Conservation (phyloP, 2,888 invertebrate genomes). For the Phyto melanocephala region DNA sequence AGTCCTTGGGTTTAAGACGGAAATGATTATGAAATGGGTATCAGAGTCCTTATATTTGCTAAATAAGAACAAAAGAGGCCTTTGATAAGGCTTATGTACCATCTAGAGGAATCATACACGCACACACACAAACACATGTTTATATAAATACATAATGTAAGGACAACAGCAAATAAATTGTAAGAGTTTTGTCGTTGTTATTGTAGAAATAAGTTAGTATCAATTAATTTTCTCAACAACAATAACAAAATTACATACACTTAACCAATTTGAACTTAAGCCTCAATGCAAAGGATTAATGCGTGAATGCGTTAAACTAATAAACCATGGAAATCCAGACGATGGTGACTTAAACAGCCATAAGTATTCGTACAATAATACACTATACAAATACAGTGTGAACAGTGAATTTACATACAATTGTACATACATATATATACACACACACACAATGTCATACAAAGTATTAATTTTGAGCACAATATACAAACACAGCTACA, state of each 20-base stretch:
- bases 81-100: no score
- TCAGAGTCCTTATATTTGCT: no score
- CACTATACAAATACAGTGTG: background rate
- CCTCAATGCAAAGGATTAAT: slow-evolving; percentile 58
- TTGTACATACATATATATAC: background rate
- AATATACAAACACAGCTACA: background rate
- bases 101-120: no score
- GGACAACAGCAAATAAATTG: slow-evolving; percentile 19
- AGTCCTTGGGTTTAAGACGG: no score
- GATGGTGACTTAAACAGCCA: slow-evolving; percentile 30
- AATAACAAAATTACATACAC: slow-evolving; percentile 32
- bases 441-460: background rate
- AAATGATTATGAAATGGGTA: no score
- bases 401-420: background rate
- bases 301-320: slow-evolving; percentile 56
- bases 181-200: background rate
- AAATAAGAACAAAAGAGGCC: no score
- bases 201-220: slow-evolving; percentile 18
- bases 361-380: slow-evolving; percentile 15
- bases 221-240: slow-evolving; percentile 40
- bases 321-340: slow-evolving; percentile 38
- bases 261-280: slow-evolving; percentile 47
- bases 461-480: no score
- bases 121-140: no score
- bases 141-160: background rate